Percentiles rank a stretch among this genome's conserved stretches.
phyloP scores from a whole-genome alignment of 2,113 vertebrate genomes.

The Xenopus laevis region DNA sequence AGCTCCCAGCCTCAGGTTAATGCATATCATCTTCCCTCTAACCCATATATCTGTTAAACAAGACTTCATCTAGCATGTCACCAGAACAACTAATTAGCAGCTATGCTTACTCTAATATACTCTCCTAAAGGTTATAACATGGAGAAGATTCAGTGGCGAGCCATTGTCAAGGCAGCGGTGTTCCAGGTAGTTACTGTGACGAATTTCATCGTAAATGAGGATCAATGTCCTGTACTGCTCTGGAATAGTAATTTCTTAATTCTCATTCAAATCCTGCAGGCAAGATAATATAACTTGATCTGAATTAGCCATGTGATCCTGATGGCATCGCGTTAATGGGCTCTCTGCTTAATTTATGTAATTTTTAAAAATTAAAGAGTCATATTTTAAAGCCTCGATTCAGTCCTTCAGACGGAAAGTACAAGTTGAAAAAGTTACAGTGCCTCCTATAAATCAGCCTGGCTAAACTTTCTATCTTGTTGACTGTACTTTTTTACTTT shows the following conservation, averaged over 20 bases:
- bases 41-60: conserved; percentile 42
- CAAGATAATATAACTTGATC: conserved; percentile 73
- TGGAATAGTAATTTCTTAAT: conserved; percentile 77
- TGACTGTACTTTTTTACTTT: conserved; percentile 53
- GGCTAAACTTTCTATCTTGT: conserved; percentile 60
- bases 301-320: conserved; percentile 71
- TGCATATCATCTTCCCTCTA: conserved; percentile 28
- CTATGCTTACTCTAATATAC: conserved; percentile 36
- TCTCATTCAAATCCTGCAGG: conserved; percentile 70
- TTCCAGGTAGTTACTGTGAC: conserved; percentile 65
- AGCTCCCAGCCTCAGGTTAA: conserved; percentile 29
- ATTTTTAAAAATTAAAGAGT: conserved; percentile 76
- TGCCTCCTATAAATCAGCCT: conserved; percentile 66
- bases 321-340: conserved; percentile 70
- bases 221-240: conserved; percentile 63
- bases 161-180: conserved; percentile 51
- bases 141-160: conserved; percentile 59
- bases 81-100: conserved; percentile 51
- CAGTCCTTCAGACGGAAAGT: conserved; percentile 65
- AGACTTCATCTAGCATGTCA: conserved; percentile 50
- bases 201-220: conserved; percentile 66
- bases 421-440: conserved; percentile 63
- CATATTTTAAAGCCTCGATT: conserved; percentile 68
- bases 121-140: conserved; percentile 51
- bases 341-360: conserved; percentile 76